Evolutionary conservation across 2,888 invertebrate species (phyloP), one percentile per base, ranked within the genome.

Genomic region (Drosophila atroscutellata): DNA sequence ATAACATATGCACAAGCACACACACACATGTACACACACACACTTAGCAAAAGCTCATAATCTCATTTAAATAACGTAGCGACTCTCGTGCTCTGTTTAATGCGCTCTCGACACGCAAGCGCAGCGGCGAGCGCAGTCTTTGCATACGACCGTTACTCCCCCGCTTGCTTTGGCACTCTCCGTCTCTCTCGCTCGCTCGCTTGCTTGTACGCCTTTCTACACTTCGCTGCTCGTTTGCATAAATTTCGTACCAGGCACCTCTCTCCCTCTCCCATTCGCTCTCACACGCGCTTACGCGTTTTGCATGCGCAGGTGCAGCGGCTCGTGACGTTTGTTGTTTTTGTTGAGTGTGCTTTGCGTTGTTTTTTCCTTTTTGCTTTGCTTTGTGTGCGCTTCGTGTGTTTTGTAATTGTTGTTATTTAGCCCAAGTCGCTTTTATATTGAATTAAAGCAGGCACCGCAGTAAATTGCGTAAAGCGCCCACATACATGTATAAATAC

Each of bases 221-320:
- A 90, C 86, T 90, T 90, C 91, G 86, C 83, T 90, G 90, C 91
- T 87, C 90, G 86, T 89, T 87, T 87, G 90, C 86, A 87, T 87
- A 87, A 90, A 90, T 87, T 90, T 89, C 81, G 86, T 89, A 62
- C 83, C 83, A 86, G 83, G 89, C 83, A 83, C 82, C 61, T 54
- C 47, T 51, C 62, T 52, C 61, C 39, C 51, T 32, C 34, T 28
- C 61, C 52, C 24, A 6, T 26, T 52, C 57, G 32, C 50, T 13
- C 39, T 6, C 47, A 18, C 42, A 30, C 63, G 49, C 47, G 26
- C 30, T 83, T 72, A 61, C 76, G 57, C 83, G 80, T 82, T 85
- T 85, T 85, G 85, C 85, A 85, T 85, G 85, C 79, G 69, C 75
- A 75, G 72, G 72, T 86, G 89, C 90, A 89, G 39, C 77, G 67